phyloP scores from a whole-genome alignment of 2,113 vertebrate genomes.

The Phyllopteryx taeniolatus region DNA sequence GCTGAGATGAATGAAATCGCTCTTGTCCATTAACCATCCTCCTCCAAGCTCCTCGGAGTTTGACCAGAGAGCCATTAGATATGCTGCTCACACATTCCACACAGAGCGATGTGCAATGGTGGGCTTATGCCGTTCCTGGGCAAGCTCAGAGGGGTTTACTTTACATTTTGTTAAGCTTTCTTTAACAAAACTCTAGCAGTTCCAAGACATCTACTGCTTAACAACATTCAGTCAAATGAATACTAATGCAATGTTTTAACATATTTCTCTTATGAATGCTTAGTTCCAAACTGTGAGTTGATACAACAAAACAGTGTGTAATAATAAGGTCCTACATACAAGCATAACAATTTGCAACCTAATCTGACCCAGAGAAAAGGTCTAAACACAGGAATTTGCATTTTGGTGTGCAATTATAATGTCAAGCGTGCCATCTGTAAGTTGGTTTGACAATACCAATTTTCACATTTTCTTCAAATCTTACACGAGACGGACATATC shows the following conservation, averaged over 20 bases:
- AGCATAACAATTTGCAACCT: background rate
- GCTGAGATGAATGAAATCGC: constrained; percentile 47
- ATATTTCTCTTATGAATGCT: background rate
- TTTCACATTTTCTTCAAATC: no score
- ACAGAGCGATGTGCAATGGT: background rate
- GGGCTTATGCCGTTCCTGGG: background rate
- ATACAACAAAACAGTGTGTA: no score
- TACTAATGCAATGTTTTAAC: background rate
- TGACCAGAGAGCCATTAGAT: constrained; percentile 28
- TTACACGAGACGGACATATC: no score
- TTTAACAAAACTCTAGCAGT: background rate
- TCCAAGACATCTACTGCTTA: background rate
- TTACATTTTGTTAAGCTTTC: background rate
- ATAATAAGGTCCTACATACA: background rate
- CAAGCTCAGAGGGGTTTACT: background rate
- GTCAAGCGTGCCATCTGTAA: no score
- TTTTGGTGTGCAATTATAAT: no score
- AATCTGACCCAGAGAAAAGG: no score
- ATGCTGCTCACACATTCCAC: background rate
- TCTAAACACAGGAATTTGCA: no score
- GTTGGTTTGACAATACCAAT: no score
- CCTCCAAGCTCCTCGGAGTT: constrained; percentile 24
- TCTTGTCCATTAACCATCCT: constrained; percentile 46
- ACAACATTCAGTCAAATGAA: background rate
- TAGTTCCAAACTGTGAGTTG: background rate